Evolutionary conservation across 1,140 invertebrate genomes (phyloP).

Genomic region (Dolichoris vasculosae): DNA sequence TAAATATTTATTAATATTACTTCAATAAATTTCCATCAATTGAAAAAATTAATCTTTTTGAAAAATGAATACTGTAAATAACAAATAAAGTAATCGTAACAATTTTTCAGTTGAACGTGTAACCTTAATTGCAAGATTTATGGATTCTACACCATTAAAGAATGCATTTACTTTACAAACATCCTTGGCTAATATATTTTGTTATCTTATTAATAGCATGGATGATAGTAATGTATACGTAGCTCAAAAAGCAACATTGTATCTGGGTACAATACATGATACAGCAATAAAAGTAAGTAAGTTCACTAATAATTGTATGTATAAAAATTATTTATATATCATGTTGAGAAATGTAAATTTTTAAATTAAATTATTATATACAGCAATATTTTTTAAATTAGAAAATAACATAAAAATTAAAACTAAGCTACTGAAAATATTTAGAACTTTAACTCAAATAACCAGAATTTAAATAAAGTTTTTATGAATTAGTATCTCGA

Average conservation of each 20-base stretch:
- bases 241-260: slow-evolving; percentile 93
- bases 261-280: slow-evolving; percentile 95
- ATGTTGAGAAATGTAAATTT: too few species aligned
- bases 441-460: too few species aligned
- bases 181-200: slow-evolving; percentile 96
- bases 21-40: too few species aligned
- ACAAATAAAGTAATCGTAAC: background rate
- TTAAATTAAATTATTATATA: too few species aligned
- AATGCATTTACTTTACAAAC: slow-evolving; percentile 91
- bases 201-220: slow-evolving; percentile 95
- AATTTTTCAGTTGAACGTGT: slow-evolving; percentile 89
- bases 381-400: too few species aligned
- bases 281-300: slow-evolving; percentile 82
- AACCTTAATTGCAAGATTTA: slow-evolving; percentile 92
- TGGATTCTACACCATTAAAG: slow-evolving; percentile 90
- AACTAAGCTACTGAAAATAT: too few species aligned
- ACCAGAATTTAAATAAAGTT: too few species aligned
- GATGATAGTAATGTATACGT: slow-evolving; percentile 97
- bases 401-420: too few species aligned
- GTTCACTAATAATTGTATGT: background rate
- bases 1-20: too few species aligned
- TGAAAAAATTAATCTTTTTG: background rate
- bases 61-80: background rate
- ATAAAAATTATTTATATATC: background rate
- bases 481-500: too few species aligned